Evolutionary conservation across 2,113 vertebrate species (phyloP), one percentile per base, ranked within the genome.

Genomic region (Phocoena sinus): DNA sequence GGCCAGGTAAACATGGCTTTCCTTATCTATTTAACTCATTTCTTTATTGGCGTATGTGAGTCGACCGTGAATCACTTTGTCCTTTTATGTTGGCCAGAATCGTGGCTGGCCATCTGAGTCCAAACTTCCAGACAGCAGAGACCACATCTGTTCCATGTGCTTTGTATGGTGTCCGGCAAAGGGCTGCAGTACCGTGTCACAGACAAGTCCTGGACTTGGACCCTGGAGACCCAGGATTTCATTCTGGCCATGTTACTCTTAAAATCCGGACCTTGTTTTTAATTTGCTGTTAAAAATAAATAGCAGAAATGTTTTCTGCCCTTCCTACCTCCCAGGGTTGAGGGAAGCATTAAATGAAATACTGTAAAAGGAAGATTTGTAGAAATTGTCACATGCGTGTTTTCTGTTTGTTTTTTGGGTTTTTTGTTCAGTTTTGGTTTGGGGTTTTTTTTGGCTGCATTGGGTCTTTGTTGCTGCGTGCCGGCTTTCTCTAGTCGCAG

Each of bases 81-180:
- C 41, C 92, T 93, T 91, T 97, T 44, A 62, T 96, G 85, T 96
- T 95, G 94, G 88, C 85, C 8, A 6, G 89, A 92, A 73, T 70
- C 3, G 8, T 89, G 89, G 68, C 87, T 92, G 83, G 81, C 76
- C 84, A 60, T 73, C 25, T 81, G 84, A 95, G 95, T 81, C 60
- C 94, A 97, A 81, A 97, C 82, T 93, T 97, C 80, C 95, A 95
- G 91, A 96, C 80, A 92, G 92, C 95, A 97, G 95, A 97, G 94
- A 96, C 79, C 94, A 89, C 41, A 36, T 93, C 82, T 84, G 70
- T 83, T 92, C 28, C 25, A 53, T 96, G 96, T 94, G 95, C 90
- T 97, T 95, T 92, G 65, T 73, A 71, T 90, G 83, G 60, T 89
- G 65, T 96, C 97, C 92, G 96, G 90, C 76, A 84, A 94, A 92